Evolutionary conservation across 2,888 invertebrate species (phyloP), one percentile per base, ranked within the genome.

Genomic region (Neoitamus cyanurus): DNA sequence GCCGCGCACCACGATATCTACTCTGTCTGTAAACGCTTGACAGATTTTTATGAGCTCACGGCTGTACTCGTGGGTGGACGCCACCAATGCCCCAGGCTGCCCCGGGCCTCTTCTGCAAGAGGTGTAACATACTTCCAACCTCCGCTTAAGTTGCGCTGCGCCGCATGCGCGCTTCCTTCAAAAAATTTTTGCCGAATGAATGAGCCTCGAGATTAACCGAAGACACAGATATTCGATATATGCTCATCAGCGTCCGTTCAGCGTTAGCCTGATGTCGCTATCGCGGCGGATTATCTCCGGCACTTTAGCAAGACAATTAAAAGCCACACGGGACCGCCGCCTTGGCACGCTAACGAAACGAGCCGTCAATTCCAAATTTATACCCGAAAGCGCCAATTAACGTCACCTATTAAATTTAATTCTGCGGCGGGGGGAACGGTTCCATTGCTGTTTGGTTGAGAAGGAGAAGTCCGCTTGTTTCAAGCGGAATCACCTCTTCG

Each of bases 371-470:
- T 31, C 25, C 15, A 80, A 58, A 80, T 80, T 80, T 80, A 80
- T 80, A 58, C 34, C 80, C 34, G 68, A 68, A 80, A 58, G 80
- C 68, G 68, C 31, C 80, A 68, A 80, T 80, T 58, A 80, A 68
- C 58, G 80, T 80, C 80, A 80, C 80, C 68, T 68, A 58, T 80
- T 80, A 80, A 80, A 80, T 80, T 80, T 68, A 80, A 80, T 80
- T 80, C 80, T 58, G 34, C 34, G 48, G 68, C 4, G 20, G 20
- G 42, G 20, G 34, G 80, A 37, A 80, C 20, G 58, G 13, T 15
- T 31, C 25, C 15, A 34, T 31, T 34, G 80, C 15, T 30, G 31
- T 34, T n/a, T n/a, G n/a, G n/a, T n/a, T n/a, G n/a, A n/a, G n/a
- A n/a, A n/a, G n/a, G n/a, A n/a, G n/a, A n/a, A n/a, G n/a, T n/a